phyloP scores from a whole-genome alignment of 2,888 invertebrate genomes.

The Cephonodes hylas region DNA sequence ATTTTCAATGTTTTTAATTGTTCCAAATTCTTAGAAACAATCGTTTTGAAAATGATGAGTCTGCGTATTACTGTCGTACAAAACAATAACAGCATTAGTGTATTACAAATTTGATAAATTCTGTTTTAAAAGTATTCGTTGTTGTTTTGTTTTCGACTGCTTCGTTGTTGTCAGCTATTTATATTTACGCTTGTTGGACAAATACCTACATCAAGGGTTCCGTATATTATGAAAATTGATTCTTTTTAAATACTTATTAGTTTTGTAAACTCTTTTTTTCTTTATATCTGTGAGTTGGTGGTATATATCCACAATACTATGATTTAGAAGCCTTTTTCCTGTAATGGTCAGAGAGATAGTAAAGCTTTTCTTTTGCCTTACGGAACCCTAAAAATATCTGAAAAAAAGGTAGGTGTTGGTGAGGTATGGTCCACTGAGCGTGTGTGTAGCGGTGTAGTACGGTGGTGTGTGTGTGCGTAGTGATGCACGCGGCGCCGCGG shows the following conservation, averaged over 20 bases:
- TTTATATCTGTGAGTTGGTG: no score
- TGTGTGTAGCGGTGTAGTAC: constrained; percentile 15
- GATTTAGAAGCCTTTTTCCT: no score
- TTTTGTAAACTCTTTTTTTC: no score
- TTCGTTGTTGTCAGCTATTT: not conserved
- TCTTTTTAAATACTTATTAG: no score
- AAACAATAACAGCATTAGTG: not conserved
- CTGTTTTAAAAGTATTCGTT: not conserved
- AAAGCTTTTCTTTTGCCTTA: no score
- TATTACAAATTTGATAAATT: not conserved
- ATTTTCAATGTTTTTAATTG: not conserved
- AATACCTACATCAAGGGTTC: no score
- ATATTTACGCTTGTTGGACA: not conserved
- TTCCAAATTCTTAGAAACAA: no score
- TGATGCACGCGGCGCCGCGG: constrained; percentile 85
- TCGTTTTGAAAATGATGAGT: not conserved
- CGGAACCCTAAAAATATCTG: no score
- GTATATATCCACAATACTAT: no score
- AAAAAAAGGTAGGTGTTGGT: not conserved
- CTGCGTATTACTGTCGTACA: not conserved
- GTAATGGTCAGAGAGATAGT: no score
- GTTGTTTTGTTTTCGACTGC: not conserved
- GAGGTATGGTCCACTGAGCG: constrained; percentile 8
- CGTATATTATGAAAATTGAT: no score
- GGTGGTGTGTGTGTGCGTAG: constrained; percentile 47